Conservation (phyloP, 2,797 vertebrate species). For the Dendrocincla tyrannina region DNA sequence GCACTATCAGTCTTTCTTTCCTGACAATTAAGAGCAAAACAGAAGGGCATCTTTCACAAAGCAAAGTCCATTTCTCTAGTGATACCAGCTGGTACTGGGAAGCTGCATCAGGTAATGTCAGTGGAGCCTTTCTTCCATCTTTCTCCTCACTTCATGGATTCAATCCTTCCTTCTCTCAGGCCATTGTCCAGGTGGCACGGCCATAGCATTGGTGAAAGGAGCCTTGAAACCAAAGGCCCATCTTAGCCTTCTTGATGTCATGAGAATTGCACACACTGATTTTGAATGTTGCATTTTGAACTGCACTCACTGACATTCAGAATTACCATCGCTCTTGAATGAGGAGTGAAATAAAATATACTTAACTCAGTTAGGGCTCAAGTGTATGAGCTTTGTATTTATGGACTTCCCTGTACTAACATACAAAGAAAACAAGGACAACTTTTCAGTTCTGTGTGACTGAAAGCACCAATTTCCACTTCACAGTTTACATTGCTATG, state of each 20-base stretch:
- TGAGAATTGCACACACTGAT: background rate
- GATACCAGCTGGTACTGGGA: background rate
- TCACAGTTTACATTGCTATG: background rate
- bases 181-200: background rate
- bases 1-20: background rate
- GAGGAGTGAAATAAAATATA: background rate
- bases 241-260: background rate
- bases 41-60: background rate
- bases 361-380: background rate
- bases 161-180: background rate
- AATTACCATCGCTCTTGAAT: background rate
- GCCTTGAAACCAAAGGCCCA: constrained; percentile 3
- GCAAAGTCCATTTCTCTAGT: background rate
- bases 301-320: background rate
- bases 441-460: background rate
- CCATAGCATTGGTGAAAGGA: background rate
- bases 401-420: background rate
- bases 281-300: background rate
- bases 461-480: background rate
- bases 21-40: background rate
- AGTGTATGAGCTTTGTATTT: background rate
- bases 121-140: background rate
- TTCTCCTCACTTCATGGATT: background rate
- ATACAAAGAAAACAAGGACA: background rate
- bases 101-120: background rate